Percentiles rank a stretch among this genome's conserved stretches.
phyloP scores from a whole-genome alignment of 1,140 invertebrate species.

The Trypoxylus dichotomus region DNA sequence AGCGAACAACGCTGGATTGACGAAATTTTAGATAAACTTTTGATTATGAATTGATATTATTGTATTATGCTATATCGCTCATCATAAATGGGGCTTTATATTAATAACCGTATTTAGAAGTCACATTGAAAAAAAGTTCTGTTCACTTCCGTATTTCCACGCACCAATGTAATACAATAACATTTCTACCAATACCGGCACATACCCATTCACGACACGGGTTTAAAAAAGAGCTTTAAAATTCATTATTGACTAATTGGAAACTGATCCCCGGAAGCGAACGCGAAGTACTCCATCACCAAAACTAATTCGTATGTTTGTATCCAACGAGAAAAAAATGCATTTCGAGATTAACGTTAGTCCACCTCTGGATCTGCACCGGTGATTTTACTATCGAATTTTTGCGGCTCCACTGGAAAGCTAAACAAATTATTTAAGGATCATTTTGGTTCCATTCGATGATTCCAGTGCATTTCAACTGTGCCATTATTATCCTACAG shows the following conservation, averaged over 20 bases:
- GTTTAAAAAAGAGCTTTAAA: neutral
- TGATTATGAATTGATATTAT: no score
- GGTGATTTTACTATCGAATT: no score
- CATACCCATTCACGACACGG: neutral
- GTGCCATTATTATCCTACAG: neutral
- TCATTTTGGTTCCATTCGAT: neutral
- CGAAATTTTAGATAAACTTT: no score
- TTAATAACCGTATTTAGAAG: no score
- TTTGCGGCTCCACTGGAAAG: no score
- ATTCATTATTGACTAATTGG: constrained; percentile 3
- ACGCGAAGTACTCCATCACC: neutral
- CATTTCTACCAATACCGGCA: no score
- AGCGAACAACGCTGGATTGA: no score
- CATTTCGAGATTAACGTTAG: neutral
- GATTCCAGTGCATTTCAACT: neutral
- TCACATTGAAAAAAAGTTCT: no score
- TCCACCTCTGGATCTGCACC: neutral
- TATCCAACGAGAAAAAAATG: neutral
- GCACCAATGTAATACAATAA: no score
- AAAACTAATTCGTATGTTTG: neutral
- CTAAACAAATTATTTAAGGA: neutral
- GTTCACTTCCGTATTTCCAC: no score
- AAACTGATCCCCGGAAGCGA: neutral
- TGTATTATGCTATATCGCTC: no score
- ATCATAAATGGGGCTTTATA: no score